Evolutionary conservation across 2,113 vertebrate species (phyloP), one percentile per base, ranked within the genome.

Genomic region (Notarius lentiginosus): DNA sequence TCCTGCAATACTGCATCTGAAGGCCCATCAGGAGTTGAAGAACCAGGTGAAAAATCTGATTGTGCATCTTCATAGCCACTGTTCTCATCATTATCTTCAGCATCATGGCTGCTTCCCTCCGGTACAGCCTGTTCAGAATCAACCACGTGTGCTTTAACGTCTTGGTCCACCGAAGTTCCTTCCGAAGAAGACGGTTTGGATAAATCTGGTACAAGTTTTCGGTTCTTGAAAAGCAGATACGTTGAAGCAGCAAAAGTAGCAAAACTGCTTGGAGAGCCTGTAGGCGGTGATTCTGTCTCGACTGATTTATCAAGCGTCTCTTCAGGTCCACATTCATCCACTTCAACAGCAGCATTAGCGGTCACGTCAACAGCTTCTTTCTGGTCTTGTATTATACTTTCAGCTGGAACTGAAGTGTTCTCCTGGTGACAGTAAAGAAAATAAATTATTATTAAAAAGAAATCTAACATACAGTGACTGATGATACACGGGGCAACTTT

Each of bases 1-100:
- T 85, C 86, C 70, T 89, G 27, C 65, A 83, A 34, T 81, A 2
- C 89, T 80, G 91, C 90, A 0, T 90, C 12, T 1, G 86, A 88
- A 15, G 41, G 20, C 30, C 9, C 34, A 12, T 91, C 92, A 15
- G 84, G 90, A 7, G 90, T 89, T 53, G 83, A 75, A 18, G 75
- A 47, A 1, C 86, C 92, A 10, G 90, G 89, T 22, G 92, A 91
- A 60, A 91, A 89, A 87, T 95, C 94, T 1, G 95, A 94, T 17
- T 92, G 93, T 0, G 95, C 95, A 1, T 95, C 95, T 84, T 95
- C 94, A 18, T 95, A 95, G 88, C 93, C 94, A 72, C 94, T 95
- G 87, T 92, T 94, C 88, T 95, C 95, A 0, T 94, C 90, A 87
- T 94, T 92, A 3, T 92, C 90, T 65, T 92, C 92, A 20, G 56